phyloP scores from a whole-genome alignment of 2,888 invertebrate genomes.

The Rhyacophila evoluta region DNA sequence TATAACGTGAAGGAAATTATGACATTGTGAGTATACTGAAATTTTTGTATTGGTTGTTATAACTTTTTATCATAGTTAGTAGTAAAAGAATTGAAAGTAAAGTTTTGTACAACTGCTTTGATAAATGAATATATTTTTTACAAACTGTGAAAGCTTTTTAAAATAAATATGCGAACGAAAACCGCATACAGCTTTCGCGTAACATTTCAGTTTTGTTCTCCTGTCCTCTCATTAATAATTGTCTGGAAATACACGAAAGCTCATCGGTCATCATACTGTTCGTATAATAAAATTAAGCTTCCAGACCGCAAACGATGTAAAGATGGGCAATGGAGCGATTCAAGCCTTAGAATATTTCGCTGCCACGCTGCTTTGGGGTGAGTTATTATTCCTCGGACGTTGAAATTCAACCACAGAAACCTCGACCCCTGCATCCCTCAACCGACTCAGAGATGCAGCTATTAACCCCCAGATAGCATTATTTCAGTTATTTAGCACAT shows the following conservation, averaged over 20 bases:
- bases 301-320: background rate
- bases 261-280: background rate
- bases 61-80: too few species aligned
- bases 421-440: background rate
- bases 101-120: too few species aligned
- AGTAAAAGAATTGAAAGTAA: too few species aligned
- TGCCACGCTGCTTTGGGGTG: background rate
- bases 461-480: background rate
- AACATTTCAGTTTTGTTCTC: background rate
- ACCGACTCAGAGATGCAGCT: background rate
- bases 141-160: too few species aligned
- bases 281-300: background rate
- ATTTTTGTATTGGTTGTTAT: too few species aligned
- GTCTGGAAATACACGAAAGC: background rate
- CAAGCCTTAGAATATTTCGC: background rate
- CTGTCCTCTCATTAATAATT: background rate
- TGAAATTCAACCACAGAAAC: background rate
- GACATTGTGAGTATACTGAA: too few species aligned
- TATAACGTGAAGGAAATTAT: too few species aligned
- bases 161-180: too few species aligned
- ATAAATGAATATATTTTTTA: too few species aligned
- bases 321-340: background rate
- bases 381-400: conserved; percentile 12
- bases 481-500: background rate
- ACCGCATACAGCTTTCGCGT: too few species aligned